These are phyloP conservation scores for Adoxophyes honmai DNA, from an alignment of 1,140 invertebrate species.

Conservation along the genomic window DNA sequence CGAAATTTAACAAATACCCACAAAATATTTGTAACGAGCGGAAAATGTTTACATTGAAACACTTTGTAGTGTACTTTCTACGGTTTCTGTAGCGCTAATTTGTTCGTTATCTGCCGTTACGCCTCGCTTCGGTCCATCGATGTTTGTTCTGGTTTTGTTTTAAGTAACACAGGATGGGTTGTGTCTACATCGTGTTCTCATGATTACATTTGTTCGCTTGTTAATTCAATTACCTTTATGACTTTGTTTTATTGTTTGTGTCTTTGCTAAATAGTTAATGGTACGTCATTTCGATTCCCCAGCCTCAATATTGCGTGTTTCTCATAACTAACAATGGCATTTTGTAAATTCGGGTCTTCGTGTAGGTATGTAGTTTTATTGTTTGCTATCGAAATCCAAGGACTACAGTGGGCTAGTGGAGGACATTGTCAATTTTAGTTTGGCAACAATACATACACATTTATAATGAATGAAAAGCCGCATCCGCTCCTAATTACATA, in stretches of 20 bases:
- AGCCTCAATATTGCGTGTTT: conserved; percentile 8
- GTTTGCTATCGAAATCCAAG: background rate
- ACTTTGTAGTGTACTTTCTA: conserved; percentile 26
- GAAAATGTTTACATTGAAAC: background rate
- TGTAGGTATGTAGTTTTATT: background rate
- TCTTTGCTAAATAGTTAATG: conserved; percentile 7
- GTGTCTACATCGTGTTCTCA: conserved; percentile 29
- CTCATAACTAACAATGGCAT: conserved; percentile 4
- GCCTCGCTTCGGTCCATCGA: conserved; percentile 30
- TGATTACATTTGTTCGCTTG: background rate
- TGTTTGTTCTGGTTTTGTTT: background rate
- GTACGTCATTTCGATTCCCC: conserved; percentile 6
- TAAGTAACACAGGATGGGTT: background rate
- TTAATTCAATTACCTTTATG: conserved; percentile 3
- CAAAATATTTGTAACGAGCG: conserved; percentile 11
- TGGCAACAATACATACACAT: background rate
- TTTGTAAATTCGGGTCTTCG: conserved; percentile 7
- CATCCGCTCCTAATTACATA: background rate
- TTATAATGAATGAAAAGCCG: background rate
- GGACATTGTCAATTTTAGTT: background rate
- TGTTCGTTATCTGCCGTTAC: conserved; percentile 41
- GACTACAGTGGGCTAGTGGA: background rate
- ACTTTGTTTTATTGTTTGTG: background rate
- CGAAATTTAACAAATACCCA: conserved; percentile 16
- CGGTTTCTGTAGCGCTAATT: conserved; percentile 36